Conservation (phyloP, 2,888 invertebrate species). For the Diarsia mendica region DNA sequence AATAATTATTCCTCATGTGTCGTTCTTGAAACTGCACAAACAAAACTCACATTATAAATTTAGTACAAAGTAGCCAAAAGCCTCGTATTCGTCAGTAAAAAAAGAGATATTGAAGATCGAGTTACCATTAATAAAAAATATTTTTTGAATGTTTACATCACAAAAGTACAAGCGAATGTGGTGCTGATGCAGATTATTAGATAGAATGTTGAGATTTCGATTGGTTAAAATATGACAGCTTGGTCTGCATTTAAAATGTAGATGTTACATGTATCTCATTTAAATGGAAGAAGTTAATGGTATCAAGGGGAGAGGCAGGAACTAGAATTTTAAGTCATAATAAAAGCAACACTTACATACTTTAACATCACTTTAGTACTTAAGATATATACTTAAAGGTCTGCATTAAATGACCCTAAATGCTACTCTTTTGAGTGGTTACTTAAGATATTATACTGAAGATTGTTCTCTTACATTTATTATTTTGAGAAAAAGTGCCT, state of each 20-base stretch:
- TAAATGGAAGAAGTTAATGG: not conserved
- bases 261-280: not conserved
- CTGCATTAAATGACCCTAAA: not conserved
- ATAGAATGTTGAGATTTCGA: conserved; percentile 28
- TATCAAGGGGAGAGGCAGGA: not conserved
- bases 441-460: not conserved
- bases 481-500: conserved; percentile 20
- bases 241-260: conserved; percentile 9
- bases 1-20: not conserved
- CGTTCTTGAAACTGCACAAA: not conserved
- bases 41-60: not conserved
- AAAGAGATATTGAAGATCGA: not conserved
- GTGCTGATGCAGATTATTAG: conserved; percentile 1
- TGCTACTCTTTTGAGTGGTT: conserved; percentile 12
- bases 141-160: conserved; percentile 30
- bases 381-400: conserved; percentile 13
- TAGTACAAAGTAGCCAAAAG: not conserved
- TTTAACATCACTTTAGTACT: conserved; percentile 26
- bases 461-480: not conserved
- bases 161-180: conserved; percentile 17
- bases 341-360: conserved; percentile 24
- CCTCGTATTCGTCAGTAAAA: not conserved
- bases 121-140: not conserved
- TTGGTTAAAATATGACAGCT: not conserved
- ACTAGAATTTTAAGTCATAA: not conserved